Conservation (phyloP, 2,113 vertebrate species). For the Noctilio leporinus region DNA sequence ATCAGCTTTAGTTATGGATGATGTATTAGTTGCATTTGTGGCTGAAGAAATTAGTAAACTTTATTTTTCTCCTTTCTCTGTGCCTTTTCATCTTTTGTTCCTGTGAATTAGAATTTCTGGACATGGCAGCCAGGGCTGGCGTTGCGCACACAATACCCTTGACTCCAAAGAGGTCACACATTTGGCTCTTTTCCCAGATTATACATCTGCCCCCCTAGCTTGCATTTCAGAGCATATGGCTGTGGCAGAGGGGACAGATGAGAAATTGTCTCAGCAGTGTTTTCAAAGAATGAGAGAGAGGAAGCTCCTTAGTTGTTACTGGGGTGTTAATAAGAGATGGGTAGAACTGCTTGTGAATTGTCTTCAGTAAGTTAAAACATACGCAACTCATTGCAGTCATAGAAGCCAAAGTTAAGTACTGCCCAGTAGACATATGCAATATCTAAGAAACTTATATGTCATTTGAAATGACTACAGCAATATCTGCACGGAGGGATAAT, state of each 20-base stretch:
- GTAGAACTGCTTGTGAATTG: neutral
- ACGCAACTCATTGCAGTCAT: neutral
- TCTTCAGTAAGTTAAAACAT: neutral
- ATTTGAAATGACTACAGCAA: neutral
- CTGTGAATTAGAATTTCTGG: slow-evolving; percentile 68
- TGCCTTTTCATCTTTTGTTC: slow-evolving; percentile 71
- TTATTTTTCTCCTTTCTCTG: slow-evolving; percentile 52
- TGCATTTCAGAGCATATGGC: slow-evolving; percentile 61
- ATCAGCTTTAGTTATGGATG: neutral
- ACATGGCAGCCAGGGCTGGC: slow-evolving; percentile 66
- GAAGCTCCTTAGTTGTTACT: neutral
- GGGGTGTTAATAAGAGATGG: neutral
- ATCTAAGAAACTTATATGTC: neutral
- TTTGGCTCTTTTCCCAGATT: slow-evolving; percentile 80
- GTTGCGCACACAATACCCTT: slow-evolving; percentile 61
- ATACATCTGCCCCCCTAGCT: slow-evolving; percentile 77
- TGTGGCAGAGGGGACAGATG: slow-evolving; percentile 58
- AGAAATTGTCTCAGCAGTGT: slow-evolving; percentile 35
- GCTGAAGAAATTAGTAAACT: slow-evolving; percentile 55
- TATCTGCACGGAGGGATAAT: neutral
- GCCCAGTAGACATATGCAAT: neutral
- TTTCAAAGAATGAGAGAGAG: slow-evolving; percentile 24
- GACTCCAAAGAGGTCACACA: slow-evolving; percentile 75
- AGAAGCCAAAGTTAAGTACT: neutral
- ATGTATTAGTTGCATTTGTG: slow-evolving; percentile 2